phyloP scores from a whole-genome alignment of 2,797 vertebrate species.

The Ambastaia sidthimunki region DNA sequence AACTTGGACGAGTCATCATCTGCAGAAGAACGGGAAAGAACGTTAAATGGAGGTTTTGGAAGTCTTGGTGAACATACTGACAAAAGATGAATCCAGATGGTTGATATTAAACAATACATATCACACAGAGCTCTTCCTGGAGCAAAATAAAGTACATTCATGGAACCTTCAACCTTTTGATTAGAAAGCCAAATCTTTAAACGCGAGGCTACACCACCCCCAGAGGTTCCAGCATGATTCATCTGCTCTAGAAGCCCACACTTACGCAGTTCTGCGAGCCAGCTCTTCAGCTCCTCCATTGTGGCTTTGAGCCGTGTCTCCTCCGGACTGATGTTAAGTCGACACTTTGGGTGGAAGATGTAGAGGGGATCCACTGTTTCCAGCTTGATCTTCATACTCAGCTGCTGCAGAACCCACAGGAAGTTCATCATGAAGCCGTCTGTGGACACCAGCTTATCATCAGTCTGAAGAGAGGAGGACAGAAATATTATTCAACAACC shows the following conservation, averaged over 20 bases:
- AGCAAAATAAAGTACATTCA: not conserved
- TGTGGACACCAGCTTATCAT: slow-evolving; percentile 95
- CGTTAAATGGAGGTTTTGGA: not conserved
- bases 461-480: slow-evolving; percentile 68
- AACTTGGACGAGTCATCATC: slow-evolving; percentile 85
- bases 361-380: slow-evolving; percentile 97
- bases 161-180: not conserved
- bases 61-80: not conserved
- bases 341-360: slow-evolving; percentile 94
- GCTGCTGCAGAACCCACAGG: slow-evolving; percentile 96
- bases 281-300: slow-evolving; percentile 92
- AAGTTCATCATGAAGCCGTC: slow-evolving; percentile 99
- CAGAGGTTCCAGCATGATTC: not conserved
- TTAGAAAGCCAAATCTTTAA: not conserved
- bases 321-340: slow-evolving; percentile 86
- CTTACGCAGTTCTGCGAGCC: slow-evolving; percentile 91
- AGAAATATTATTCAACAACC: too few species aligned
- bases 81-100: not conserved
- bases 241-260: slow-evolving; percentile 42
- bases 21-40: slow-evolving; percentile 58
- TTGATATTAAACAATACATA: too few species aligned
- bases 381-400: slow-evolving; percentile 97
- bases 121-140: not conserved
- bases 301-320: slow-evolving; percentile 95
- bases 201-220: not conserved